Conservation (phyloP, 1,140 invertebrate species). For the Drosophila rhopaloa region DNA sequence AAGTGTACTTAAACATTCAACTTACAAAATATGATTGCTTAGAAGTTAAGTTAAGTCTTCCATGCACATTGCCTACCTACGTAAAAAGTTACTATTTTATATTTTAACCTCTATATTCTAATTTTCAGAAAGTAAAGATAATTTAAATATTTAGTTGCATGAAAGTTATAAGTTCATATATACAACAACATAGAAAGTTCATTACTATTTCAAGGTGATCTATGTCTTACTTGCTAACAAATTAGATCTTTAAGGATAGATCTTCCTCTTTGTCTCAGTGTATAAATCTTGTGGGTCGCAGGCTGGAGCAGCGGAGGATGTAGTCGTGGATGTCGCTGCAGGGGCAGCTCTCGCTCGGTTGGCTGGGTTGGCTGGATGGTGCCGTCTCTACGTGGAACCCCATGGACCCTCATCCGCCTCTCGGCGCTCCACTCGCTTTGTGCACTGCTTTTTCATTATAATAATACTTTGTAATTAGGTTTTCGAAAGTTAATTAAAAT, state of each 20-base stretch:
- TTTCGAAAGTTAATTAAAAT: constrained; percentile 85
- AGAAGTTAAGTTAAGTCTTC: too few species aligned
- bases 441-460: constrained; percentile 84
- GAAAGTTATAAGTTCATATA: too few species aligned
- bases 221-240: too few species aligned
- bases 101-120: too few species aligned
- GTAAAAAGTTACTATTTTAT: too few species aligned
- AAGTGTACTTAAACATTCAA: too few species aligned
- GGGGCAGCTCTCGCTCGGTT: constrained; percentile 64
- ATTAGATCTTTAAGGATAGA: not conserved
- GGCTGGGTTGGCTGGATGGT: constrained; percentile 47
- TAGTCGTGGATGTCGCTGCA: constrained; percentile 49
- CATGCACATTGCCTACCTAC: too few species aligned
- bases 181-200: too few species aligned
- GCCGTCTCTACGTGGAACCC: constrained; percentile 36
- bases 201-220: too few species aligned
- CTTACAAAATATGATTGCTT: too few species aligned
- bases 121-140: too few species aligned
- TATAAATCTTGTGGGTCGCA: constrained; percentile 25
- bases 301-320: constrained; percentile 12
- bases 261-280: not conserved
- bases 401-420: constrained; percentile 15
- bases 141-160: too few species aligned
- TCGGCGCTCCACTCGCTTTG: constrained; percentile 60
- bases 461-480: constrained; percentile 85